phyloP scores from a whole-genome alignment of 2,888 invertebrate species.

The Drosophila siamana region DNA sequence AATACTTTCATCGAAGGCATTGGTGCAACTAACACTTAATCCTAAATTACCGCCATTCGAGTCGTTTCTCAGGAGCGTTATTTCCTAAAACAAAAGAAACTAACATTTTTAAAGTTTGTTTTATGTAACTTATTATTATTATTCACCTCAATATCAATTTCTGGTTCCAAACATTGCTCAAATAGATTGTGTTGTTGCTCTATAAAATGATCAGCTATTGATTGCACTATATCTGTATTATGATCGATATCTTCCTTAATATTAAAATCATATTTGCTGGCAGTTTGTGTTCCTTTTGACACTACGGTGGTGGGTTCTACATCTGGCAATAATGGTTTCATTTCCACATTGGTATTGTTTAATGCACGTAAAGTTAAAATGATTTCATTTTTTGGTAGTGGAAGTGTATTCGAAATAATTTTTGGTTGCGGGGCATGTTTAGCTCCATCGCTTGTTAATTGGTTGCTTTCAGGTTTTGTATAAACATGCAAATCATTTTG shows the following conservation, averaged over 20 bases:
- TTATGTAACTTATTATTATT: background rate
- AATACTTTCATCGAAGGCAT: slow-evolving; percentile 76
- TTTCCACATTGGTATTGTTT: slow-evolving; percentile 7
- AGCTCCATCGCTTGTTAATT: slow-evolving; percentile 19
- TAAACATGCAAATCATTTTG: slow-evolving; percentile 16
- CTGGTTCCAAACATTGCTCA: slow-evolving; percentile 86
- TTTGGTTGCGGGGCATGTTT: slow-evolving; percentile 26
- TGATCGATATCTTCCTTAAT: slow-evolving; percentile 9
- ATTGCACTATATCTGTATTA: slow-evolving; percentile 42
- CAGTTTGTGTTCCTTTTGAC: slow-evolving; percentile 86
- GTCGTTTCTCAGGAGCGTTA: slow-evolving; percentile 87
- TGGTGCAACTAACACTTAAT: slow-evolving; percentile 87
- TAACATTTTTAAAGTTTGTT: background rate
- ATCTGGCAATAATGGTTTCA: background rate
- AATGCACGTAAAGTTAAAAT: slow-evolving; percentile 52
- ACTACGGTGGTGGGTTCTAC: background rate
- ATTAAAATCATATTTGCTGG: slow-evolving; percentile 76
- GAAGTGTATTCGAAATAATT: slow-evolving; percentile 8
- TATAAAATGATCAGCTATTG: slow-evolving; percentile 79
- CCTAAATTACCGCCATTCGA: slow-evolving; percentile 88
- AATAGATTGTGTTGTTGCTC: slow-evolving; percentile 86
- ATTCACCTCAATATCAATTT: slow-evolving; percentile 87
- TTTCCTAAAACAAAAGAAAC: slow-evolving; percentile 86
- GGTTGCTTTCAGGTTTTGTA: slow-evolving; percentile 21
- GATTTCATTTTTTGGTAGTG: slow-evolving; percentile 42